Evolutionary conservation across 1,140 invertebrate species (phyloP).

Genomic region (Drosophila kohkoa): DNA sequence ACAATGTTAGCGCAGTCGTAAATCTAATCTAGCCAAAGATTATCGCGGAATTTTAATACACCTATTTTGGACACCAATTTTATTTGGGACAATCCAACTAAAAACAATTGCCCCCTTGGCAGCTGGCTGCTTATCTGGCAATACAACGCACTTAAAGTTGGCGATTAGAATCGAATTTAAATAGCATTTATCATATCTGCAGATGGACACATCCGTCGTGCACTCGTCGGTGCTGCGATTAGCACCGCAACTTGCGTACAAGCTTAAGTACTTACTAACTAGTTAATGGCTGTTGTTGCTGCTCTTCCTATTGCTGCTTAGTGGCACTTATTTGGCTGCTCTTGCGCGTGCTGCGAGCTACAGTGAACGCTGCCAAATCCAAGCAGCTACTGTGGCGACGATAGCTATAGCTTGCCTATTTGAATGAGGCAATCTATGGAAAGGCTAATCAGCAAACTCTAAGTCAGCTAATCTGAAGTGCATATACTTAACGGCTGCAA

Average conservation of each 20-base stretch:
- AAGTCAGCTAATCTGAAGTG: slow-evolving; percentile 34
- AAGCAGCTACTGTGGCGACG: slow-evolving; percentile 17
- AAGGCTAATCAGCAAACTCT: slow-evolving; percentile 16
- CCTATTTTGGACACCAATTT: slow-evolving; percentile 22
- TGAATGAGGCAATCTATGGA: slow-evolving; percentile 17
- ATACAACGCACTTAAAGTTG: slow-evolving; percentile 28
- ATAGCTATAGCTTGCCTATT: slow-evolving; percentile 11
- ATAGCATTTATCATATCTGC: slow-evolving; percentile 32
- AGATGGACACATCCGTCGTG: slow-evolving; percentile 36
- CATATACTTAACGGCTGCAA: slow-evolving; percentile 18
- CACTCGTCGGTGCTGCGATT: slow-evolving; percentile 8
- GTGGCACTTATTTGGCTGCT: slow-evolving; percentile 33
- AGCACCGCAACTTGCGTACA: slow-evolving; percentile 9
- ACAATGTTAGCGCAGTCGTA: slow-evolving; percentile 1
- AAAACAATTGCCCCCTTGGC: slow-evolving; percentile 36
- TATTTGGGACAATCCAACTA: slow-evolving; percentile 24
- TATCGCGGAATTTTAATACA: slow-evolving; percentile 61
- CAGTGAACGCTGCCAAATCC: slow-evolving; percentile 15
- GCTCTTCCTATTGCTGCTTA: too few relatives aligned
- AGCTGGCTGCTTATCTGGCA: slow-evolving; percentile 44
- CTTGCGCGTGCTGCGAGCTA: neutral
- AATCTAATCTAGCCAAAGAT: slow-evolving; percentile 42
- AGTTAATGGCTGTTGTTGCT: neutral
- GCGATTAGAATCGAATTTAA: slow-evolving; percentile 44
- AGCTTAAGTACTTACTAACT: neutral